Percentiles rank a stretch among this genome's conserved stretches.
Conservation (phyloP, 2,888 invertebrate genomes). For the Agrotis puta region DNA sequence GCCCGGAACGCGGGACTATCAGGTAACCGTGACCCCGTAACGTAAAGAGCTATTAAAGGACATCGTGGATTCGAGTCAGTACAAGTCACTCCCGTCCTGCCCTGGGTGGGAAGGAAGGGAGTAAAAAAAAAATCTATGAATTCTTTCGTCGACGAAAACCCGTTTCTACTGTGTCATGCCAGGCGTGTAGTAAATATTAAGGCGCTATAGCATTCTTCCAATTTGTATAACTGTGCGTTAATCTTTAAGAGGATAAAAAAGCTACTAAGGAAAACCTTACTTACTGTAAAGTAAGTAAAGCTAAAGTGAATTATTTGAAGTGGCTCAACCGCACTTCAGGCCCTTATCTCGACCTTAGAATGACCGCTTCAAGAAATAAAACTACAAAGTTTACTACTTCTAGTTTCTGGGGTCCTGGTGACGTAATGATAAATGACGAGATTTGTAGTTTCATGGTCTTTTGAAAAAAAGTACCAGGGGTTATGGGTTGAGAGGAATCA, state of each 20-base stretch:
- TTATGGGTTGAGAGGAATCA: not conserved
- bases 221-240: not conserved
- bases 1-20: too few relatives aligned
- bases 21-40: too few relatives aligned
- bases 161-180: too few relatives aligned
- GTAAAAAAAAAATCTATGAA: too few relatives aligned
- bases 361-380: slow-evolving; percentile 20
- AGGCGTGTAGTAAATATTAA: too few relatives aligned
- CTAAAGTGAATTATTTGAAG: slow-evolving; percentile 47
- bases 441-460: slow-evolving; percentile 1
- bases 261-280: not conserved
- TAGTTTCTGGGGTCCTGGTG: slow-evolving; percentile 29
- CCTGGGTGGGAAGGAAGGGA: too few relatives aligned
- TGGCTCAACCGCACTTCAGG: slow-evolving; percentile 21
- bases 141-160: too few relatives aligned
- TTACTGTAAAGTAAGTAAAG: slow-evolving; percentile 26
- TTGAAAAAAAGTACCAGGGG: not conserved
- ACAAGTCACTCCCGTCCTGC: too few relatives aligned
- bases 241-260: slow-evolving; percentile 19
- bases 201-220: not conserved
- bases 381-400: slow-evolving; percentile 13
- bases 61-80: too few relatives aligned
- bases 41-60: too few relatives aligned
- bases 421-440: slow-evolving; percentile 29
- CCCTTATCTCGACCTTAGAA: slow-evolving; percentile 27